Evolutionary conservation across 2,888 invertebrate genomes (phyloP), one percentile per base, ranked within the genome.

Genomic region (Mayetiola destructor): DNA sequence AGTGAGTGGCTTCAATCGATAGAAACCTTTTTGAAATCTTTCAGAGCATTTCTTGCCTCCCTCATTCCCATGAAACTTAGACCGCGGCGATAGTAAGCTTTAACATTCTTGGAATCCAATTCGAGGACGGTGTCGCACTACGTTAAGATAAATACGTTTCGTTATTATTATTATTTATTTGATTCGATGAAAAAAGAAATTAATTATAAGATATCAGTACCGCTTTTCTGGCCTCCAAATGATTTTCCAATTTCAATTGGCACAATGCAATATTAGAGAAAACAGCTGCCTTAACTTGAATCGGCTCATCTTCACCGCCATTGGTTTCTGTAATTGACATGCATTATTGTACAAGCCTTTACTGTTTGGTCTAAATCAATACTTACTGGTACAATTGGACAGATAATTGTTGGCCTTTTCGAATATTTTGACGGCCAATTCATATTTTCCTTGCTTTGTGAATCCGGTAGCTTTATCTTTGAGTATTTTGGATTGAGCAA

Each of bases 381-480:
- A 59, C 60, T 63, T 60, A 64, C 64, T 6, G 2, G 32, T 60
- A 35, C 63, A 63, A 59, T 61, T 65, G 14, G 66, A 64, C 56
- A 70, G 59, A 40, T 66, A 62, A 10, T 62, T 60, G 20, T 66
- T 71, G 35, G 90, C 81, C 67, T 85, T 85, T 64, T 84, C 82
- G 69, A 96, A 96, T 79, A 92, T 85, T 69, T 88, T 89, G 54
- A 85, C 75, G 0, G 97, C 95, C 62, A 91, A 65, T 57, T 75
- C 72, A 64, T 79, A 84, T 68, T 93, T 91, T 59, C 77, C 81
- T 1, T 76, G 77, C 70, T 91, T 92, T 66, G 93, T 92, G 69
- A 89, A 94, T 54, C 80, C 78, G 0, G 92, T 95, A 52, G 95
- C 97, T 67, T 89, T 93, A 60, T 88, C 86, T 72, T 97, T 97